Evolutionary conservation across 1,140 invertebrate genomes (phyloP), one percentile per base, ranked within the genome.

Genomic region (Drosophila lacertosa): DNA sequence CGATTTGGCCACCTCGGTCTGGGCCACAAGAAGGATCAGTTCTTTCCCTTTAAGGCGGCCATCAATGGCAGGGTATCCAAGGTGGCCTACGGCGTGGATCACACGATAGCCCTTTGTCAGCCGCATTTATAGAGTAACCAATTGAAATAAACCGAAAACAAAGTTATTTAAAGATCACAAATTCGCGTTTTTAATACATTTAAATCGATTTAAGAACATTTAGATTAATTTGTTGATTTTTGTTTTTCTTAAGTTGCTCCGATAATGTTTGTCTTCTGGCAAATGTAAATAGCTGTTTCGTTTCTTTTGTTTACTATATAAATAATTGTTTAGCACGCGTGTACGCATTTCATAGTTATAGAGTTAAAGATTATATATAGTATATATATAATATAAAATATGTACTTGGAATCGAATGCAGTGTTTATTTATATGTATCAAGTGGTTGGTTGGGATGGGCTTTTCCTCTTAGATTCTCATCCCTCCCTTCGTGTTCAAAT

Each of bases 31-130:
- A 94, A 96, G 53, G 95, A 98, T 91, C 97, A 98, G 90, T 95
- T 93, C 92, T 99, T 98, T 91, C 98, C 98, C 18, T 93, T 97
- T 4, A 97, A 95, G 94, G 96, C 97, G 24, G 92, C 95, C 5
- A 89, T 98, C 29, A 95, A 96, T 48, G 96, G 95, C 4, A 92
- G 94, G 89, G 95, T 96, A 0, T 77, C 93, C 29, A 94, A 95
- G 74, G 93, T 97, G 4, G 92, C 92, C 42, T 96, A 96, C 92
- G 97, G 97, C 57, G 94, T 97, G 7, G 97, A 98, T 92, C 97
- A 98, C 90, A 95, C 94, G 15, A 93, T 97, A 42, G 94, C 95
- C 2, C 76, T 97, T 29, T 96, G 96, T 91, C 94, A 94, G 91
- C 94, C 95, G 10, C 96, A 95, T 92, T 89, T 94, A 74, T 94